Conservation (phyloP, 2,113 vertebrate species). For the Chaenocephalus aceratus region DNA sequence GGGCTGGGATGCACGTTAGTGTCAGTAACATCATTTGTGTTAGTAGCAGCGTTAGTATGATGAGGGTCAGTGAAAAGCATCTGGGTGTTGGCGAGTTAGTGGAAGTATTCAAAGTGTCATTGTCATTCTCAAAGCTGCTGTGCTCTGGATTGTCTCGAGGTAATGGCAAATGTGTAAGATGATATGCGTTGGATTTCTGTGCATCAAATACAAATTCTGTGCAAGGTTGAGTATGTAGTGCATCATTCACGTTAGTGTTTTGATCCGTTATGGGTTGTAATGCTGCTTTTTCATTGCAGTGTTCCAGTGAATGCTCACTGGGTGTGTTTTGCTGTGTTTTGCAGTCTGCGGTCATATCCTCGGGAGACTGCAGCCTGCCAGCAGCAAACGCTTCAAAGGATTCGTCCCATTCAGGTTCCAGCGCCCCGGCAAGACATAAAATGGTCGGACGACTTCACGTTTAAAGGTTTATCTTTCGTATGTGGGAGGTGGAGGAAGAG, state of each 20-base stretch:
- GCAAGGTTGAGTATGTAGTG: conserved; percentile 18
- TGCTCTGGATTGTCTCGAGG: conserved; percentile 67
- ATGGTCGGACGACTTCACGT: conserved; percentile 35
- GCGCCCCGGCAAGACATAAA: conserved; percentile 52
- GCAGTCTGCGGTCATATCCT: conserved; percentile 41
- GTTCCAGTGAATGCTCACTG: conserved; percentile 24
- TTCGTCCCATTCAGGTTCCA: conserved; percentile 85
- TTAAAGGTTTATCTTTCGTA: conserved; percentile 38
- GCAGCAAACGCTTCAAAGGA: conserved; percentile 89
- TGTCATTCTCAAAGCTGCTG: conserved; percentile 35
- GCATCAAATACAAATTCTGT: neutral
- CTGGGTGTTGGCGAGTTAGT: conserved; percentile 9
- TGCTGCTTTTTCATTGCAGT: conserved; percentile 27
- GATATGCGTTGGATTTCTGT: conserved; percentile 15
- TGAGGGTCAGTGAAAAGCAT: conserved; percentile 17
- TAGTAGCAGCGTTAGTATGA: conserved; percentile 27
- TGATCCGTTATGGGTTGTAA: neutral
- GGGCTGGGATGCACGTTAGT: conserved; percentile 24
- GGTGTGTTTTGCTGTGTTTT: conserved; percentile 25
- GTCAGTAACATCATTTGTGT: conserved; percentile 21
- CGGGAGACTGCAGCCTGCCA: conserved; percentile 83
- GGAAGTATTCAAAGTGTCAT: neutral
- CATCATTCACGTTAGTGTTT: conserved; percentile 26
- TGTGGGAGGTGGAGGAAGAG: conserved; percentile 45
- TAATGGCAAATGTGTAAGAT: conserved; percentile 41